Base-by-base conservation (phyloP, 64 coral and sea anemone species). In the Stichodactyla helianthus region DNA sequence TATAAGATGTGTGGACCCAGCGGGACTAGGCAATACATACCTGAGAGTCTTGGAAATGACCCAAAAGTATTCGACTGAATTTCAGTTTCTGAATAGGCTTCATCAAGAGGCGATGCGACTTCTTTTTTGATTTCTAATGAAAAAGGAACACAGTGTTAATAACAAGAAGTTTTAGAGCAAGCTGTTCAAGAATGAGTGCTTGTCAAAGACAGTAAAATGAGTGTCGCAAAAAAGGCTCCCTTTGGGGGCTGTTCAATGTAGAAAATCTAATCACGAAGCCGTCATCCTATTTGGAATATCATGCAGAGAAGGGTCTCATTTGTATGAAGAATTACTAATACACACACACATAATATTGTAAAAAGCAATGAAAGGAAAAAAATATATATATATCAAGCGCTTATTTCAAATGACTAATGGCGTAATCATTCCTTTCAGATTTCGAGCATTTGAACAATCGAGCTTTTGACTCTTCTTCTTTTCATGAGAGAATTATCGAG, bases 91-190 rank as follows among this genome's bases (percentile, higher is more conserved):
- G 87, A 70, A 79, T 81, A 93, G 19, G 13, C 25, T 54, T 96
- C 94, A 17, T 89, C 85, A 18, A 92, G 68, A 50, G 94, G 88
- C 50, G 88, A 87, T 0, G 87, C 83, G 11, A 85, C 76, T 54
- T 96, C 94, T 70, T 90, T 96, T 86, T 96, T 96, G 57, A 96
- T 96, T 87, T 96, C 94, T 96, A 81, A 60, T 67, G 85, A 71
- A 84, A 82, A 79, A 87, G 87, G 67, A 55, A 74, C 52, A 81
- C 14, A 15, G 5, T 53, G 19, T 53, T 54, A 15, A 81, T 27
- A 26, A 74, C 26, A 31, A 74, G 68, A 27, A 74, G 68, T 74
- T 74, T 26, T 31, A 74, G 25, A 13, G 68, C 68, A 74, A 74
- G 78, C 52, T 81, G 52, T 81, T 81, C 0, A 52, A 81, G 17